Base-by-base conservation (phyloP, 1,140 invertebrate genomes). In the Onthophagus taurus region DNA sequence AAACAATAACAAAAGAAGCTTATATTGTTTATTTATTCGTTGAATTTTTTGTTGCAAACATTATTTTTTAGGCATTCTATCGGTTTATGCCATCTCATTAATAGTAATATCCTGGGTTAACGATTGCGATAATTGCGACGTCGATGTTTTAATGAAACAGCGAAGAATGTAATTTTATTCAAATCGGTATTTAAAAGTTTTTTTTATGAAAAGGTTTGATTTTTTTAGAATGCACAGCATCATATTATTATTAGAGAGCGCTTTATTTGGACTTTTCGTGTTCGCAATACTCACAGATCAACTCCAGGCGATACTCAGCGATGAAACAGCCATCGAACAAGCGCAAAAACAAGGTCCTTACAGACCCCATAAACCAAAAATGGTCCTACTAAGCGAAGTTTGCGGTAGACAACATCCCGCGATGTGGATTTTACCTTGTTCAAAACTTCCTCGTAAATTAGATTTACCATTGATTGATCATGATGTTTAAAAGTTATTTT, bases 201-300 rank as follows among this genome's bases (percentile, higher is more conserved):
- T 7, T 26, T 26, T 26, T 26, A 26, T 26, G 24, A 26, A 26
- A 26, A 26, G n/a, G 24, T 26, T 26, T 26, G 24, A n/a, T 7
- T 26, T 49, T 52, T 80, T 44, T 64, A 90, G 86, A 57, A 74
- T 94, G 52, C 89, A 93, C 64, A 85, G 82, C 47, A 80, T 93
- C 20, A 79, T 90, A 51, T 68, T 94, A 42, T 70, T 88, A 43
- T 69, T 93, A 64, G 89, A 92, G 66, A 84, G 81, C 49, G 71
- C 80, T 3, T 64, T 94, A 12, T 94, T 94, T 71, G 89, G 89
- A 14, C 74, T 93, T 54, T 94, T 94, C 69, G 89, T 93, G 2
- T 68, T 87, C 34, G 87, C 86, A 31, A 92, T 94, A 50, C 77
- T 90, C 51, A 81, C 88, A 59, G 89, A 93, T 72, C 90, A 94